These are phyloP conservation scores for Alligator sinensis DNA, from an alignment of 2,113 vertebrate species.

Conservation along the genomic window DNA sequence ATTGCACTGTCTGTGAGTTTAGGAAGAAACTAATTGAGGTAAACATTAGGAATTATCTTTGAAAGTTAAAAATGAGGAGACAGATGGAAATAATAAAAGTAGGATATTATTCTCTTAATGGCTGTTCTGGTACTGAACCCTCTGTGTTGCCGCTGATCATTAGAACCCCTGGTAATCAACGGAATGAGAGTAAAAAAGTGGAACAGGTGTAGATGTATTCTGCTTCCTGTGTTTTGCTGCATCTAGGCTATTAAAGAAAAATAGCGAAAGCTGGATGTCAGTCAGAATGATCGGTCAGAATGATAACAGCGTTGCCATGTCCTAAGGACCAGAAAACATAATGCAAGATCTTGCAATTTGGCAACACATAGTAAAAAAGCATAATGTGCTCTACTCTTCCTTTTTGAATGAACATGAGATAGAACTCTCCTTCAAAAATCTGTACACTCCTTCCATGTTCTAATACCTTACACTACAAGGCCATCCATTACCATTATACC, in stretches of 20 bases:
- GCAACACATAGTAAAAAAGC: not conserved
- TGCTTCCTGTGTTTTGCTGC: not conserved
- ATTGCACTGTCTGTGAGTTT: not conserved
- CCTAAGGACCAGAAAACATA: not conserved
- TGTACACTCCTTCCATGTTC: accelerated
- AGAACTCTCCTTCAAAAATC: not conserved
- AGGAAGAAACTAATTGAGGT: slow-evolving; percentile 40
- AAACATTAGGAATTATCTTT: slow-evolving; percentile 35
- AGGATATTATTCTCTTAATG: slow-evolving; percentile 27
- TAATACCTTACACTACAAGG: not conserved
- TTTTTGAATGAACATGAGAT: not conserved
- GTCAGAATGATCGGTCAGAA: not conserved
- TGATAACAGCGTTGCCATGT: not conserved
- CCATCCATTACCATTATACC: not conserved
- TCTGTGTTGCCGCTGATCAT: slow-evolving; percentile 14
- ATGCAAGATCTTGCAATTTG: not conserved
- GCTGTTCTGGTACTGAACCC: slow-evolving; percentile 24
- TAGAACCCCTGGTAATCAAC: not conserved
- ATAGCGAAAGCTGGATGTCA: accelerated
- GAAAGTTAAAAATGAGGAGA: slow-evolving; percentile 34
- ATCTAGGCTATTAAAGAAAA: not conserved
- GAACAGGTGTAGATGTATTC: no score
- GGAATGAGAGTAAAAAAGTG: not conserved
- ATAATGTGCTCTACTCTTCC: not conserved
- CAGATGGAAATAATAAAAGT: slow-evolving; percentile 49